Base-by-base conservation (phyloP, 2,113 vertebrate species). In the Archocentrus centrarchus region DNA sequence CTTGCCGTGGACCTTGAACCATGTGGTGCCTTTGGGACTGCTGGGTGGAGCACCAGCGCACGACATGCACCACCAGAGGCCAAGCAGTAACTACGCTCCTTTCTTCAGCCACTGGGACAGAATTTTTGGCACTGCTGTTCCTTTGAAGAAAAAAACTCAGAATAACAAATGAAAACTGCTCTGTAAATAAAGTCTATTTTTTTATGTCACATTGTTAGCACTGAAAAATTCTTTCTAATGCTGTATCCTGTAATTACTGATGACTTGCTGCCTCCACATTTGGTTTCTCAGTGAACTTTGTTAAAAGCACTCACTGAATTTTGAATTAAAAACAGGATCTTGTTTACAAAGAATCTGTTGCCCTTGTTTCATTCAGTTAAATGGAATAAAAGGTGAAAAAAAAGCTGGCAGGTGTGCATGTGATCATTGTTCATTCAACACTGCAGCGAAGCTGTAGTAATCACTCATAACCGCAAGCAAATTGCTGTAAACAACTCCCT, bases 71-170 rank as follows among this genome's bases (percentile, higher is more conserved):
- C 95, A 96, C 78, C 95, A 94, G 88, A 91, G 73, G 64, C 95
- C 95, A 0, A 93, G 76, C 91, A 92, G 85, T 3, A 96, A 96
- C 91, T 96, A 85, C 15, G 93, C 95, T 17, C 95, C 95, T 3
- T 96, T 95, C 83, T 96, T 96, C 85, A 94, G 93, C 76, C 95
- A 96, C 92, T 95, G 95, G 95, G 95, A 95, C 92, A 85, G 80
- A 77, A 87, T 95, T 9, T 95, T 92, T 77, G 94, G 94, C 63
- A 95, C 95, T 0, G 84, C 90, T 0, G 70, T 77, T 1, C 70
- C 81, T 37, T 61, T 80, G 18, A 79, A 80, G 60, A 87, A 81
- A 77, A 92, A 86, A 10, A 75, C 11, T 1, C 1, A 76, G 2
- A 58, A 53, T 35, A 58, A 2, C 53, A 15, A 64, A 10, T 41